phyloP scores from a whole-genome alignment of 2,797 vertebrate genomes.

The Coregonus sp. region DNA sequence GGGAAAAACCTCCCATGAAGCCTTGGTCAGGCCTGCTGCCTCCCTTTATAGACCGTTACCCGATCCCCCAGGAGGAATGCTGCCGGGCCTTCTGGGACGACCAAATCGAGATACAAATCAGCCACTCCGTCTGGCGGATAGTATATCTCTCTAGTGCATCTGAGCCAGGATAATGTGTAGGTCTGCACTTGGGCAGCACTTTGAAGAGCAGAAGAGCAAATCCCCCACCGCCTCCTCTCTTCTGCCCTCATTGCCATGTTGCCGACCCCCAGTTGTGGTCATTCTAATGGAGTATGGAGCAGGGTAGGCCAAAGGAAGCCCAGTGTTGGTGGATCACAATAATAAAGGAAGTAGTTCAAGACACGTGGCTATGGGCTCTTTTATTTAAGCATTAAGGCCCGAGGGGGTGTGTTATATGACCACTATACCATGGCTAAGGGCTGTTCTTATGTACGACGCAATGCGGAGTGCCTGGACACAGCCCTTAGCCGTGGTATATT shows the following conservation, averaged over 20 bases:
- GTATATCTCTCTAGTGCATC: slow-evolving; percentile 59
- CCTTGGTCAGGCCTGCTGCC: slow-evolving; percentile 35
- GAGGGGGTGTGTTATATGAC: too few species aligned
- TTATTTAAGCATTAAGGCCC: not conserved
- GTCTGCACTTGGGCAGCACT: slow-evolving; percentile 32
- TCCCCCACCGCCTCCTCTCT: not conserved
- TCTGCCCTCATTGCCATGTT: not conserved
- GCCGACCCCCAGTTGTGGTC: not conserved
- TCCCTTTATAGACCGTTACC: slow-evolving; percentile 69
- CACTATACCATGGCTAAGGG: too few species aligned
- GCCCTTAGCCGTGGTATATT: too few species aligned
- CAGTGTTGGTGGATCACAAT: not conserved
- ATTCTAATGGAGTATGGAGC: not conserved
- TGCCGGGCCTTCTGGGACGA: slow-evolving; percentile 57
- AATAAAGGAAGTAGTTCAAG: not conserved
- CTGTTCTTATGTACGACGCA: too few species aligned
- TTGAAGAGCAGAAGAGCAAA: slow-evolving; percentile 9
- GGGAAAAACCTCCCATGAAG: slow-evolving; percentile 50
- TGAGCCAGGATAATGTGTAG: slow-evolving; percentile 36
- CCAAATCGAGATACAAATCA: slow-evolving; percentile 73
- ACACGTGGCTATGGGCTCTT: not conserved
- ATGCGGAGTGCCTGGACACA: too few species aligned
- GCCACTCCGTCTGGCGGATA: slow-evolving; percentile 58
- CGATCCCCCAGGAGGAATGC: slow-evolving; percentile 66
- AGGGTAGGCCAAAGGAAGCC: not conserved